These are phyloP conservation scores for Oncorhynchus nerka DNA, from an alignment of 2,113 vertebrate genomes.

Conservation along the genomic window DNA sequence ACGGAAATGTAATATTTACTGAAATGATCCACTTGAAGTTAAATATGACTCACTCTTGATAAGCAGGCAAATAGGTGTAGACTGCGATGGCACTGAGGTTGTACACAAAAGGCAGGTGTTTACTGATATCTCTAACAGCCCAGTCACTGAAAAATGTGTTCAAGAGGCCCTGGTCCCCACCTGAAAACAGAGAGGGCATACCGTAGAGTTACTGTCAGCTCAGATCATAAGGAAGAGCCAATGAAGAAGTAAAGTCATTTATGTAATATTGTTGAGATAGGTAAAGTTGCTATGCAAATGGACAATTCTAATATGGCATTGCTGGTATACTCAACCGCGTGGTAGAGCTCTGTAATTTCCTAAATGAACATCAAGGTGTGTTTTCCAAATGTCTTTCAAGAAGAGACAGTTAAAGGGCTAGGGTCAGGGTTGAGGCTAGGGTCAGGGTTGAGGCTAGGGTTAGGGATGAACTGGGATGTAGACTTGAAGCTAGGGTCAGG, in stretches of 20 bases:
- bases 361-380: constrained; percentile 20
- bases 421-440: not conserved
- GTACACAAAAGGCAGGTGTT: constrained; percentile 80
- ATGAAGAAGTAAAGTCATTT: constrained; percentile 66
- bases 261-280: too few relatives aligned
- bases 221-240: constrained; percentile 61
- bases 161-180: constrained; percentile 84
- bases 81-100: constrained; percentile 73
- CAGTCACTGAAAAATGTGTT: constrained; percentile 81
- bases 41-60: constrained; percentile 73
- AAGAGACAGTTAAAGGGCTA: too few relatives aligned
- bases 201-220: not conserved
- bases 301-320: too few relatives aligned
- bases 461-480: too few relatives aligned
- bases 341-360: too few relatives aligned
- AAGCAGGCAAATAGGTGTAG: constrained; percentile 80
- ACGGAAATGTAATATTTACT: not conserved
- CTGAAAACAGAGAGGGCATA: constrained; percentile 49
- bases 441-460: not conserved
- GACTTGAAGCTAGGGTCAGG: too few relatives aligned
- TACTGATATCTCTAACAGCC: constrained; percentile 74
- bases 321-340: too few relatives aligned
- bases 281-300: too few relatives aligned
- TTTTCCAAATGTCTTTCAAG: constrained; percentile 44
- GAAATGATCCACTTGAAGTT: not conserved